A percentile compares a stretch with the other conserved stretches of the same genome.
Conservation (phyloP, 2,888 invertebrate genomes). For the Tubulanus polymorphus region DNA sequence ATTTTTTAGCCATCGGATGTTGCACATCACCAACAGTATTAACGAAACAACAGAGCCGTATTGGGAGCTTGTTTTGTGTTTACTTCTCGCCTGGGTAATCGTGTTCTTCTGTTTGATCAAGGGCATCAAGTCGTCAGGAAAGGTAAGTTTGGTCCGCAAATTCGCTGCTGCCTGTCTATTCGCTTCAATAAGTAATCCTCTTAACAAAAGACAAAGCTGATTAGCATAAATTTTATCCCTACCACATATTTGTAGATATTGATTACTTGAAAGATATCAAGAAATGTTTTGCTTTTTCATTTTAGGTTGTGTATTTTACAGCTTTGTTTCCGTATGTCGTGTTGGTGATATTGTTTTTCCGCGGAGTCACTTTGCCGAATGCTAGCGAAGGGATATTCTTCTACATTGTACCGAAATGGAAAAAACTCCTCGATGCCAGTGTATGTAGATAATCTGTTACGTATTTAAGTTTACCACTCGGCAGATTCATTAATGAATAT, state of each 20-base stretch:
- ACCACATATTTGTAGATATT: not conserved
- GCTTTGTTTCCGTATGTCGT: constrained; percentile 50
- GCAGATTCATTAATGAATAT: not conserved
- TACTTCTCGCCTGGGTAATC: constrained; percentile 46
- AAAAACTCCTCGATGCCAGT: constrained; percentile 36
- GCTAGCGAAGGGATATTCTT: constrained; percentile 43
- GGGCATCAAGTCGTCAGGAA: constrained; percentile 50
- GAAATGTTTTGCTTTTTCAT: constrained; percentile 5
- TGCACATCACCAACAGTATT: constrained; percentile 36
- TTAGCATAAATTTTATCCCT: too few species aligned
- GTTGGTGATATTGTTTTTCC: constrained; percentile 42
- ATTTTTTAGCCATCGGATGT: constrained; percentile 29
- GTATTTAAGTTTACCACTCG: not conserved
- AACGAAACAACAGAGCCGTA: constrained; percentile 36
- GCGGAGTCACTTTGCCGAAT: constrained; percentile 43
- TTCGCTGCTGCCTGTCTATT: too few species aligned
- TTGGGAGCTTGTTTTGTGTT: constrained; percentile 44
- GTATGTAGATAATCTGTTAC: constrained; percentile 22
- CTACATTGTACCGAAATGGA: constrained; percentile 44
- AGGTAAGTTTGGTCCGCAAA: too few species aligned
- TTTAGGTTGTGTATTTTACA: constrained; percentile 47
- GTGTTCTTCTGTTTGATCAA: constrained; percentile 48
- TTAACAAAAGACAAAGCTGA: too few species aligned
- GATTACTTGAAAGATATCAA: not conserved
- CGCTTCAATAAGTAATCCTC: too few species aligned